Evolutionary conservation across 2,888 invertebrate genomes (phyloP).

Genomic region (Acleris holmiana): DNA sequence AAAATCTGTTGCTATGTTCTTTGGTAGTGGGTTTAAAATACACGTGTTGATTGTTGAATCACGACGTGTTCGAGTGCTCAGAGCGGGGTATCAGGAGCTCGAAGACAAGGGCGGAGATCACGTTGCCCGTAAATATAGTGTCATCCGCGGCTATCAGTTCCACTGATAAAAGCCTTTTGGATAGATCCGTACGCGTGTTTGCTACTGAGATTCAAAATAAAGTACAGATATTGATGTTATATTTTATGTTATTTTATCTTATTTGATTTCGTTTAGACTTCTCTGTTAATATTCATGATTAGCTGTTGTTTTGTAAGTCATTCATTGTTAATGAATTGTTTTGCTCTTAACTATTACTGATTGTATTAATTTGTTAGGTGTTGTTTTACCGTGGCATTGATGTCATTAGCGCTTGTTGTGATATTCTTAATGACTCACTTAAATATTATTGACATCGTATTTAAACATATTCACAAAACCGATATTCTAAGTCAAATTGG

Average conservation of each 20-base stretch:
- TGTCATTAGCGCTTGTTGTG: no score
- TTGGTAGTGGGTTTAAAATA: slow-evolving; percentile 15
- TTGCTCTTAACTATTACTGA: no score
- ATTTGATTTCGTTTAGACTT: no score
- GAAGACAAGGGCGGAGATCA: slow-evolving; percentile 29
- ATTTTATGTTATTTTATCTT: no score
- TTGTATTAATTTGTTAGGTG: no score
- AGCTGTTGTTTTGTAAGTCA: no score
- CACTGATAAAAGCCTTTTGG: slow-evolving; percentile 20
- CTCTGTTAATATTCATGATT: no score
- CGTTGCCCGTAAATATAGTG: slow-evolving; percentile 26
- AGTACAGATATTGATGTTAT: no score
- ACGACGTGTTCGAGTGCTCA: slow-evolving; percentile 50
- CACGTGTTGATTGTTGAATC: slow-evolving; percentile 50
- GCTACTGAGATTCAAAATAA: no score
- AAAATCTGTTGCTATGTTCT: slow-evolving; percentile 24
- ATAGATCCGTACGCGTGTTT: slow-evolving; percentile 3
- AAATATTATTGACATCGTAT: background rate
- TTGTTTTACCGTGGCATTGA: no score
- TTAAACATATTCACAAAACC: slow-evolving; percentile 29
- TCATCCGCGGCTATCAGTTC: slow-evolving; percentile 28
- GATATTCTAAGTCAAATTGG: slow-evolving; percentile 52
- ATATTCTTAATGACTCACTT: no score
- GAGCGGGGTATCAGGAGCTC: slow-evolving; percentile 40
- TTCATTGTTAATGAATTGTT: no score